Conservation (phyloP, 2,113 vertebrate species). For the Terrapene triunguis region DNA sequence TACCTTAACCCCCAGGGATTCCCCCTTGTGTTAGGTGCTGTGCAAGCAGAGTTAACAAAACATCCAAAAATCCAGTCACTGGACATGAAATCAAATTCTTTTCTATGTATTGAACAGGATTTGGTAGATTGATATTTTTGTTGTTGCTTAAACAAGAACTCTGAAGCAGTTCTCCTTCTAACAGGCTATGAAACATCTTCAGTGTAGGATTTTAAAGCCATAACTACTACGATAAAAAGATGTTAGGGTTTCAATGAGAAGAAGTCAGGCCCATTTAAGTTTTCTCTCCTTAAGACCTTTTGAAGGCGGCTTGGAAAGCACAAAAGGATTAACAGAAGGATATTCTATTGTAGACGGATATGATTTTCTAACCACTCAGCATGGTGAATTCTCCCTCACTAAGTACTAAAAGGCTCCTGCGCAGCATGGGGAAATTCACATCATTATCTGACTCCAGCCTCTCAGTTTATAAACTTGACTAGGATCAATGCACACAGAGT, state of each 20-base stretch:
- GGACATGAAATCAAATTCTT: not conserved
- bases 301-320: constrained; percentile 25
- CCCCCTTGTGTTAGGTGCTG: not conserved
- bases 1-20: not conserved
- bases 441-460: not conserved
- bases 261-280: not conserved
- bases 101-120: not conserved
- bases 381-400: constrained; percentile 1
- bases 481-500: constrained; percentile 27
- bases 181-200: not conserved
- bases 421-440: not conserved
- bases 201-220: not conserved
- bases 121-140: not conserved
- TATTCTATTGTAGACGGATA: not conserved
- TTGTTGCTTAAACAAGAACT: not conserved
- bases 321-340: not conserved
- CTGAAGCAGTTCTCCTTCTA: not conserved
- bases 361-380: not conserved
- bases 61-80: accelerated
- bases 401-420: constrained; percentile 40
- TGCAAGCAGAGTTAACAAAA: not conserved
- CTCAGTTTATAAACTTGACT: constrained; percentile 30
- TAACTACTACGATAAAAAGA: not conserved
- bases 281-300: not conserved
- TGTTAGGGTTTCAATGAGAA: constrained; percentile 9